A percentile compares a stretch with the other conserved stretches of the same genome.
phyloP scores from a whole-genome alignment of 2,113 vertebrate genomes.

The Galemys pyrenaicus region DNA sequence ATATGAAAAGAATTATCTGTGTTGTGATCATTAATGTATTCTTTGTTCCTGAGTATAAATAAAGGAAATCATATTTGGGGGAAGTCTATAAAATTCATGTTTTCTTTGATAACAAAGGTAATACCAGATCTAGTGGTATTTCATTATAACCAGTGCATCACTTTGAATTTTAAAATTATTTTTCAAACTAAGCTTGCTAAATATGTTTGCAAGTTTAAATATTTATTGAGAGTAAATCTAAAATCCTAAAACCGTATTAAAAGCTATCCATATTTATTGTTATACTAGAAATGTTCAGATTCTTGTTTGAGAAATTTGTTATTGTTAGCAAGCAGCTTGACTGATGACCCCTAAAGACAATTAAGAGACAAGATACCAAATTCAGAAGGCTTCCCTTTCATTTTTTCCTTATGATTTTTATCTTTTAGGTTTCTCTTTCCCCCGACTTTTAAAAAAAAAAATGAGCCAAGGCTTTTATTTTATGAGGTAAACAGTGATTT shows the following conservation, averaged over 20 bases:
- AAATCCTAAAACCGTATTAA: not conserved
- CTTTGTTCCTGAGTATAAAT: constrained; percentile 54
- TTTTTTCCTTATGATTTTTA: constrained; percentile 32
- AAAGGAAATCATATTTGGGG: constrained; percentile 49
- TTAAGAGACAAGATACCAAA: not conserved
- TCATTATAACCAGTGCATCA: constrained; percentile 49
- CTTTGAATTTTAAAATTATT: constrained; percentile 65
- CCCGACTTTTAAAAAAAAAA: constrained; percentile 42
- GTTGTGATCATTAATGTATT: constrained; percentile 62
- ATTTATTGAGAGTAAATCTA: constrained; percentile 64
- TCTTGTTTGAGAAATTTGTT: constrained; percentile 62
- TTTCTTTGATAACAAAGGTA: constrained; percentile 42
- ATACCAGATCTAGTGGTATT: constrained; percentile 32
- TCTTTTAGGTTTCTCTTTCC: constrained; percentile 16
- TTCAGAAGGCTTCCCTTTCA: not conserved
- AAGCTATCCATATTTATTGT: constrained; percentile 61
- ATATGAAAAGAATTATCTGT: constrained; percentile 62
- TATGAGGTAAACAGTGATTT: constrained; percentile 63
- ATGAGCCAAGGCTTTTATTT: constrained; percentile 56
- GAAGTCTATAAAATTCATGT: constrained; percentile 57
- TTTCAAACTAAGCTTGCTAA: constrained; percentile 57
- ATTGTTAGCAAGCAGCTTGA: constrained; percentile 65
- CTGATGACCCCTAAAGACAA: constrained; percentile 44
- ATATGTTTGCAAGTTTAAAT: not conserved
- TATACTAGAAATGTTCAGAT: constrained; percentile 59